phyloP scores from a whole-genome alignment of 1,140 invertebrate genomes.

The Telenomus remus region DNA sequence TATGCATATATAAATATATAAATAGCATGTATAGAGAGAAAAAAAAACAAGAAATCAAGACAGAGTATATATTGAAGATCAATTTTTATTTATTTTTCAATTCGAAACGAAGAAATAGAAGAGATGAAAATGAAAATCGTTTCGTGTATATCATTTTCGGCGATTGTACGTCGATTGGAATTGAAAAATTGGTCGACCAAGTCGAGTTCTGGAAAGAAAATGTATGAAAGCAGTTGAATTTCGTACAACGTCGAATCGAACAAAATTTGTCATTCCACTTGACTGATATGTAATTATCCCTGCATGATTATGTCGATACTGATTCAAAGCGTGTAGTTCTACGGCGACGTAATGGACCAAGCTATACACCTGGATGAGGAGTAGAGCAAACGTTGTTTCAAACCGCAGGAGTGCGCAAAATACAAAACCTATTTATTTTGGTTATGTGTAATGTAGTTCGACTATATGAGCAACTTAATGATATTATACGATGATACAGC shows the following conservation, averaged over 20 bases:
- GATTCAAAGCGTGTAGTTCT: slow-evolving; percentile 17
- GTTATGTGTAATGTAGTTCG: slow-evolving; percentile 53
- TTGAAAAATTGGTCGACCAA: slow-evolving; percentile 15
- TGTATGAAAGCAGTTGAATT: slow-evolving; percentile 4
- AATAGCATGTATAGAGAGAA: slow-evolving; percentile 46
- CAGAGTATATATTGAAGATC: slow-evolving; percentile 32
- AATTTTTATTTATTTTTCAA: slow-evolving; percentile 45
- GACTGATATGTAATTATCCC: slow-evolving; percentile 41
- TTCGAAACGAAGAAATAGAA: no score
- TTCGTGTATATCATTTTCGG: background rate
- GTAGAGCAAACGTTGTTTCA: slow-evolving; percentile 20
- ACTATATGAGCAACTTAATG: slow-evolving; percentile 56
- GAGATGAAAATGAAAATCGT: no score
- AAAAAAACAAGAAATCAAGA: slow-evolving; percentile 1
- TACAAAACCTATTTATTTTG: slow-evolving; percentile 55
- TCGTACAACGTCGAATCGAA: slow-evolving; percentile 24
- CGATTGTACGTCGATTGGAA: slow-evolving; percentile 32
- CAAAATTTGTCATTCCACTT: slow-evolving; percentile 37
- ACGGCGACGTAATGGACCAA: slow-evolving; percentile 34
- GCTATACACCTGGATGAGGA: slow-evolving; percentile 9
- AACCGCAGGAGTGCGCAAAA: slow-evolving; percentile 31
- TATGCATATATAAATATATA: slow-evolving; percentile 44
- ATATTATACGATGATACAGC: slow-evolving; percentile 57
- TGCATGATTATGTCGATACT: slow-evolving; percentile 34
- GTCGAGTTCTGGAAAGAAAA: slow-evolving; percentile 18